Base-by-base conservation (phyloP, 2,113 vertebrate genomes). In the Ramphastos sulfuratus region DNA sequence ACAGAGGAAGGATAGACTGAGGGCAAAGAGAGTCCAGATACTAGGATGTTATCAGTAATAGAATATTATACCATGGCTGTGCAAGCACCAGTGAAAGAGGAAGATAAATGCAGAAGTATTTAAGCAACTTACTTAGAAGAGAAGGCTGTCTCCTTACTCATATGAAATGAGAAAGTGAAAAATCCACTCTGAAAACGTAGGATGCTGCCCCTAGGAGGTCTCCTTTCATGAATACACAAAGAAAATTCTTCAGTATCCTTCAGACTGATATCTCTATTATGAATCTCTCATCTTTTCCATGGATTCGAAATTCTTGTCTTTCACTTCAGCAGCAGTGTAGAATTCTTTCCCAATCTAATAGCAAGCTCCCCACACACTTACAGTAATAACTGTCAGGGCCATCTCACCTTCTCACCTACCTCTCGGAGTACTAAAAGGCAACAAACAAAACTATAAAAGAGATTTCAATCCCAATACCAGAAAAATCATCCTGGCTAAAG, bases 1-100 rank as follows among this genome's bases (percentile, higher is more conserved):
- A 12, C 0, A 1, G 39, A 76, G 35, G 30, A 79, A 85, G 28
- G 15, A 59, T 0, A 33, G 27, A 37, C 14, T 16, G n/a, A 90
- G 46, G 56, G 37, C 50, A 86, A 55, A 72, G 75, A 9, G 33
- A 9, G 5, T 31, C 25, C 24, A 18, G 8, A 72, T 42, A 7
- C 31, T 33, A 61, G 6, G 10, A 23, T 75, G 33, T 12, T 21
- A 8, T 48, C 52, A 83, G 52, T 54, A 85, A 61, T 16, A 88
- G 12, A 42, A 20, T 3, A 35, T 12, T 48, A 7, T 25, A 60
- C 27, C 50, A 9, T 3, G 5, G 56, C 0, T 21, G 21, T 33
- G 12, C 33, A 86, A 56, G 24, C 5, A 35, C 4, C 54, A 87
- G 42, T 0, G 0, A 63, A 21, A 76, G 31, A 77, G 25, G 5